Evolutionary conservation across 1,140 invertebrate species (phyloP).

Genomic region (Ylistrum balloti): DNA sequence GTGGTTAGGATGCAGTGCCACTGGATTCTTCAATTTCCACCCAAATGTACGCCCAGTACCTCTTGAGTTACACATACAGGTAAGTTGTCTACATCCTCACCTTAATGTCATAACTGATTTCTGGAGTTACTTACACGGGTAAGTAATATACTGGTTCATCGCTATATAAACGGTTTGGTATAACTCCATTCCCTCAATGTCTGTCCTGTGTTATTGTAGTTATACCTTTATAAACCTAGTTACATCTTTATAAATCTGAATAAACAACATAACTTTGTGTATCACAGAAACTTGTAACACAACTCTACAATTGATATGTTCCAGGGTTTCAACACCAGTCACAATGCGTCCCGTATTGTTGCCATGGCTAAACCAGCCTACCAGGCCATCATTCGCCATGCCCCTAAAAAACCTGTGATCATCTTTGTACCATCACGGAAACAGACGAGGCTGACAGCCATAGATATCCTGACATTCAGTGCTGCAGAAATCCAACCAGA

Average conservation of each 20-base stretch:
- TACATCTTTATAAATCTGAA: no score
- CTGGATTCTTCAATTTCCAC: slow-evolving; percentile 98
- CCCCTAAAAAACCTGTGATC: slow-evolving; percentile 93
- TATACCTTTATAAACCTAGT: no score
- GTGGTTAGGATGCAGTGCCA: slow-evolving; percentile 97
- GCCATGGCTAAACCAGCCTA: slow-evolving; percentile 99
- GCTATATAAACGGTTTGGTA: no score
- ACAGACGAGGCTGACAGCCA: slow-evolving; percentile 95
- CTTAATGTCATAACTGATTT: no score
- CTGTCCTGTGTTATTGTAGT: no score
- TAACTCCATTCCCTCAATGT: no score
- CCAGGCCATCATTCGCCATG: slow-evolving; percentile 94
- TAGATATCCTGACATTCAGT: slow-evolving; percentile 96
- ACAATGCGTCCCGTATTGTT: slow-evolving; percentile 96
- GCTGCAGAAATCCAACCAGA: slow-evolving; percentile 93
- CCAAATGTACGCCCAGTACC: slow-evolving; percentile 97
- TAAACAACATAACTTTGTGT: no score
- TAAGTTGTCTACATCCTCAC: slow-evolving; percentile 61
- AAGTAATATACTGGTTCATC: no score
- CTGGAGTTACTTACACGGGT: no score
- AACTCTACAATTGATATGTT: slow-evolving; percentile 56
- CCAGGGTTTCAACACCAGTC: slow-evolving; percentile 97
- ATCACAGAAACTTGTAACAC: background rate
- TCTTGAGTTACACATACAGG: slow-evolving; percentile 96
- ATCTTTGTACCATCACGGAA: slow-evolving; percentile 98